These are phyloP conservation scores for Penaeus chinensis DNA, from an alignment of 1,140 invertebrate genomes.

Conservation along the genomic window DNA sequence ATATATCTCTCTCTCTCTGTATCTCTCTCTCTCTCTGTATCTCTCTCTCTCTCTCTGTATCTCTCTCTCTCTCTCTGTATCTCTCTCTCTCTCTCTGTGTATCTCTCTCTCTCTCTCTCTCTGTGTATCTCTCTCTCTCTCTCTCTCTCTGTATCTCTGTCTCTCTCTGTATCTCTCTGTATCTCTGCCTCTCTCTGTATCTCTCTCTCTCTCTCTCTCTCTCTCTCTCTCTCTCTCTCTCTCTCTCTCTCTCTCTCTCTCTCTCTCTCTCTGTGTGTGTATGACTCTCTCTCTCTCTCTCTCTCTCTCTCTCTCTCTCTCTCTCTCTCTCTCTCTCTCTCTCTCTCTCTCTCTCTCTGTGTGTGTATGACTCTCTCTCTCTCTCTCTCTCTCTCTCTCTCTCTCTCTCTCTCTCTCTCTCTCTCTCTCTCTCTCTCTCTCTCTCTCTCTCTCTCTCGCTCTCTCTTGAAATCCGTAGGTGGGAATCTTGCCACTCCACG, in stretches of 20 bases:
- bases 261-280: background rate
- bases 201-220: background rate
- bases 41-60: background rate
- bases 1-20: background rate
- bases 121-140: background rate
- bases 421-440: background rate
- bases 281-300: background rate
- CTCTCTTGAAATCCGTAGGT: background rate
- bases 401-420: background rate
- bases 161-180: background rate
- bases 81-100: background rate
- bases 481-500: background rate
- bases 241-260: no score
- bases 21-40: background rate
- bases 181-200: no score
- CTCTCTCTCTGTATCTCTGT: background rate
- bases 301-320: background rate
- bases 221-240: no score
- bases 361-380: background rate
- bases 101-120: slow-evolving; percentile 2
- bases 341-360: no score
- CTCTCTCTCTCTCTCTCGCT: background rate
- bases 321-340: no score
- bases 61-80: background rate
- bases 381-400: background rate